Conservation (phyloP, 2,888 invertebrate species). For the Lottia gigantea region DNA sequence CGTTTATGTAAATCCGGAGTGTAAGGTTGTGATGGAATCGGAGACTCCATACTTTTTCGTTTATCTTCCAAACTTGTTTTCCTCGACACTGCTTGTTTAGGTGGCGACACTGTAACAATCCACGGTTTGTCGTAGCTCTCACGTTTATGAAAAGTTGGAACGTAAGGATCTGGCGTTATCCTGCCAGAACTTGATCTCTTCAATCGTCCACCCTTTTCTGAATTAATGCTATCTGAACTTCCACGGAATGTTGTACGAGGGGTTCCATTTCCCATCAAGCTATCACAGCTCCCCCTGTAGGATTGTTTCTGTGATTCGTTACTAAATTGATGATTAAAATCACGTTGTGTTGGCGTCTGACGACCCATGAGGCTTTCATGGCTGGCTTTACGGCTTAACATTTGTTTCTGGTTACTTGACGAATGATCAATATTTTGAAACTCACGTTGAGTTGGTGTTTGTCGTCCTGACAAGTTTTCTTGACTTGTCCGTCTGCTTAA, state of each 20-base stretch:
- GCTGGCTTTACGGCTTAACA: not conserved
- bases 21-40: not conserved
- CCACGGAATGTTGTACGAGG: not conserved
- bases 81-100: not conserved
- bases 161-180: not conserved
- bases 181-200: not conserved
- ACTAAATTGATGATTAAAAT: constrained; percentile 6
- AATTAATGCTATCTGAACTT: not conserved
- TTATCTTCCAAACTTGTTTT: not conserved
- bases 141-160: constrained; percentile 3
- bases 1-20: constrained; percentile 7
- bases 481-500: not conserved
- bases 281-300: constrained; percentile 5
- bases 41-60: constrained; percentile 2
- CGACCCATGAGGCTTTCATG: not conserved
- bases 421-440: not conserved
- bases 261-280: not conserved
- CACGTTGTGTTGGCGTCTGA: not conserved
- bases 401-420: too few species aligned
- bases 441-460: not conserved
- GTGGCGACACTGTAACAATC: not conserved
- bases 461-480: not conserved
- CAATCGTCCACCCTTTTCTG: too few species aligned
- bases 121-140: not conserved
- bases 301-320: not conserved